Evolutionary conservation across 1,140 invertebrate genomes (phyloP), one percentile per base, ranked within the genome.

Genomic region (Drosophila kurseongensis): DNA sequence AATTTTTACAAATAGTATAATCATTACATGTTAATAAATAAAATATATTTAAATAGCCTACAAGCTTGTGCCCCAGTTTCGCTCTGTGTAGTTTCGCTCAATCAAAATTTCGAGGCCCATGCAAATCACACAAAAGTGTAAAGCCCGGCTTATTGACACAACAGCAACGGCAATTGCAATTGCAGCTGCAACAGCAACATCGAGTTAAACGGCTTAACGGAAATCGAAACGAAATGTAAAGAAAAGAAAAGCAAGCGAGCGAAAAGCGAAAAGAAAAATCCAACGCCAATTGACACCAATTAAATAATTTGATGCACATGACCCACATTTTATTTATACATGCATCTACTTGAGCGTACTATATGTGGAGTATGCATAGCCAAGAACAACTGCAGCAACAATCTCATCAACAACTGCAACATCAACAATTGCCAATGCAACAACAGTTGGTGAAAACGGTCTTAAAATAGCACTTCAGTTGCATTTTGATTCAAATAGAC

Each of bases 251-350:
- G 51, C 67, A 47, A 48, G 60, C 67, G 58, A 57, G 32, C 40
- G 51, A 63, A 58, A 65, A 55, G 32, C 29, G 48, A 50, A 62
- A 44, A 68, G 44, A 55, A 72, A 85, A 65, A 75, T 63, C 57
- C 66, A 67, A 72, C 55, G 76, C 68, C 84, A 89, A 89, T 89
- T 89, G 84, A 89, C 84, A 89, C 85, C 84, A 89, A 89, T 89
- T 89, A 89, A 89, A 84, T 89, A 89, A 89, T 89, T 90, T 89
- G 85, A 89, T 89, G 84, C 84, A 89, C 84, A 89, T 90, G 84
- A 89, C 84, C 84, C 80, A 89, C 84, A 89, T 89, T 80, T 89
- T 89, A 89, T 89, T 84, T 89, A 80, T 75, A 83, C 62, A 60
- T 73, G 63, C 44, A 42, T 60, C 51, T 65, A 72, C 62, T 60